Conservation (phyloP, 2,888 invertebrate species). For the Lumbricus terrestris region DNA sequence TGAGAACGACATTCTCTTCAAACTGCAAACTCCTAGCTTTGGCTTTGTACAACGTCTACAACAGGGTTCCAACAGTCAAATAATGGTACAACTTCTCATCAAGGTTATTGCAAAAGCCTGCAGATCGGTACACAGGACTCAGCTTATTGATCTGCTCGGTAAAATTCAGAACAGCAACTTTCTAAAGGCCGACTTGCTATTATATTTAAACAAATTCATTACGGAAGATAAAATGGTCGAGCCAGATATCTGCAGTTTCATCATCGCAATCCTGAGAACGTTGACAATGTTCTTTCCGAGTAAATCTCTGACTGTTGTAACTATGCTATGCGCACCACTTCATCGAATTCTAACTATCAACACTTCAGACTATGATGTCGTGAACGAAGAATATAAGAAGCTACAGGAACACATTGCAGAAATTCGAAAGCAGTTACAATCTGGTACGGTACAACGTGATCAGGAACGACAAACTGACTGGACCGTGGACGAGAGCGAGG, state of each 20-base stretch:
- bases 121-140: neutral
- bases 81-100: neutral
- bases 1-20: neutral
- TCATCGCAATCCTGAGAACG: neutral
- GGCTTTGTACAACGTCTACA: neutral
- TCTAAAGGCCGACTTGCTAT: neutral
- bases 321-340: neutral
- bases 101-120: neutral
- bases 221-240: neutral
- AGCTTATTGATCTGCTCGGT: neutral
- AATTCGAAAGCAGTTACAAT: neutral
- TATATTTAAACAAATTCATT: neutral
- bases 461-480: neutral
- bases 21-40: neutral
- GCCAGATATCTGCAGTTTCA: neutral
- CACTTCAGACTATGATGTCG: neutral
- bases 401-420: neutral
- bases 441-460: neutral
- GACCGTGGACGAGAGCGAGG: neutral
- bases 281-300: neutral
- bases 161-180: neutral
- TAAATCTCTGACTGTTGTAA: neutral
- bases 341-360: neutral
- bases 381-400: neutral
- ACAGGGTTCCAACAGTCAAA: neutral